Base-by-base conservation (phyloP, 2,888 invertebrate genomes). In the Microchrysa polita region DNA sequence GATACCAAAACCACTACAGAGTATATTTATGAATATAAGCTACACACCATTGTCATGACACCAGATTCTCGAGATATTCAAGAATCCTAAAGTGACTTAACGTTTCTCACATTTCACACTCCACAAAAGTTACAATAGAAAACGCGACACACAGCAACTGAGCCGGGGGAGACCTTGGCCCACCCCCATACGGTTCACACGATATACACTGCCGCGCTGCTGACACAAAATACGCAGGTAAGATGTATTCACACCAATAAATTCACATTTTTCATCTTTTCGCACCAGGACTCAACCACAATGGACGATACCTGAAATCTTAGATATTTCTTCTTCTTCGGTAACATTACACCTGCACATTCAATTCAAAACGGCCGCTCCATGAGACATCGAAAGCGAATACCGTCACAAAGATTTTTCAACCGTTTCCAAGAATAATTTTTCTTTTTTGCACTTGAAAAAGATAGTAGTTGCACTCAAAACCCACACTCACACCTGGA, bases 21-120 rank as follows among this genome's bases (percentile, higher is more conserved):
- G n/a, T n/a, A n/a, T n/a, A n/a, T 4, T 48, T 48, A 48, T 12
- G 44, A 23, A 48, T 34, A 9, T 18, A 1, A 48, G 48, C 42
- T 48, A 61, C 65, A 65, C 65, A 65, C 65, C 23, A 18, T 65
- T 34, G 2, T 34, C 42, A 48, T 65, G 22, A 23, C 65, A 48
- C 27, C 4, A 48, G 48, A 48, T 48, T 48, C 48, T n/a, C 12
- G 48, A 48, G 14, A 48, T n/a, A n/a, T 48, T 48, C 48, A n/a
- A 65, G 48, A n/a, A 12, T 48, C 20, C 44, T 18, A 65, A 65
- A 42, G n/a, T 52, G n/a, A 52, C 52, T 14, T 52, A 5, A 52
- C 5, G 14, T 16, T 52, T 14, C 14, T 52, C 52, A 16, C 52
- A 52, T 20, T 65, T 10, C 52, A 52, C 52, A 52, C n/a, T 52